Evolutionary conservation across 2,797 vertebrate species (phyloP).

Genomic region (Lutjanus argentimaculatus): DNA sequence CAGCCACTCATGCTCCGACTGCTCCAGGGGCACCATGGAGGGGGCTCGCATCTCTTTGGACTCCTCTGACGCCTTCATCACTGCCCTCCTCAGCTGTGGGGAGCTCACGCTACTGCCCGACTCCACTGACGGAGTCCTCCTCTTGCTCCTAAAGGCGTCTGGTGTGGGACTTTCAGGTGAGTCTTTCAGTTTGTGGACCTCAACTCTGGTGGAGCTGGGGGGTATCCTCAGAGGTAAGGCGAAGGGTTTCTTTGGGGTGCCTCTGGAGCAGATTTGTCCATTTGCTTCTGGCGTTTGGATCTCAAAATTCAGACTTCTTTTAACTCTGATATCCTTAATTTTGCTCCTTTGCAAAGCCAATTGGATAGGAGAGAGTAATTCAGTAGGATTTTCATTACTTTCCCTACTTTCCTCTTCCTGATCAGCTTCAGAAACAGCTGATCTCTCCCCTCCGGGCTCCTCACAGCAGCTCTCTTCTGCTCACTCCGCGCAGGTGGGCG

Average conservation of each 20-base stretch:
- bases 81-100: constrained; percentile 76
- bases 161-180: constrained; percentile 15
- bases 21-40: constrained; percentile 85
- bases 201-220: constrained; percentile 52
- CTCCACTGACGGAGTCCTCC: constrained; percentile 68
- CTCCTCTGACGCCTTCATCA: constrained; percentile 82
- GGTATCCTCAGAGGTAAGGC: constrained; percentile 89
- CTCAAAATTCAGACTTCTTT: constrained; percentile 58
- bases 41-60: constrained; percentile 69
- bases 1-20: constrained; percentile 91
- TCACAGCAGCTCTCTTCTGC: background rate
- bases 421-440: constrained; percentile 15
- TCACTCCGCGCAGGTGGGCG: constrained; percentile 34
- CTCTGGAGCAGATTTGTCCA: background rate
- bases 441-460: background rate
- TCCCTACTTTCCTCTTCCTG: background rate
- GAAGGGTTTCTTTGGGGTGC: constrained; percentile 83
- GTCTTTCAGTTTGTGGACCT: constrained; percentile 54
- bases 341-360: constrained; percentile 70
- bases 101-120: constrained; percentile 48
- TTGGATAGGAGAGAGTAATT: constrained; percentile 31
- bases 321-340: constrained; percentile 24
- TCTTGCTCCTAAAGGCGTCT: constrained; percentile 53
- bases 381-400: background rate
- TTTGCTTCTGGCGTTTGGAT: background rate